A percentile compares a stretch with the other conserved stretches of the same genome.
phyloP scores from a whole-genome alignment of 2,888 invertebrate species.

The Lasioglossum pauxillum region DNA sequence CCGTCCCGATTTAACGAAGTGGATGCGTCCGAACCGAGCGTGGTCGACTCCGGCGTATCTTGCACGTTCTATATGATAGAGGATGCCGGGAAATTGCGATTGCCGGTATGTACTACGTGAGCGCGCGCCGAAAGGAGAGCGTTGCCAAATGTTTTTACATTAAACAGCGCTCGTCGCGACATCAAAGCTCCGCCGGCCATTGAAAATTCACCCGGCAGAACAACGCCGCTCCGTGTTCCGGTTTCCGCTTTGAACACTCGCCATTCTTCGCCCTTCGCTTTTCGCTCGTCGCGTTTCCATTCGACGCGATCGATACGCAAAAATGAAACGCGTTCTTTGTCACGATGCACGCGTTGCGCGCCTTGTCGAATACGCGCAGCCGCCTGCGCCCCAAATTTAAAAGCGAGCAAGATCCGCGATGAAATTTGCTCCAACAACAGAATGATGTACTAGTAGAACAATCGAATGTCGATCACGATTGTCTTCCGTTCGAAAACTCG shows the following conservation, averaged over 20 bases:
- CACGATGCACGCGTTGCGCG: neutral
- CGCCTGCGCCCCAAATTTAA: neutral
- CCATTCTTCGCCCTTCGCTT: neutral
- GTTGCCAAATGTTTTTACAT: constrained; percentile 31
- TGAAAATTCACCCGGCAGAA: neutral
- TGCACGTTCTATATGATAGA: neutral
- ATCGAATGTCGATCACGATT: neutral
- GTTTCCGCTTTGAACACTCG: neutral
- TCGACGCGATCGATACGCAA: neutral
- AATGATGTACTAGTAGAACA: no score
- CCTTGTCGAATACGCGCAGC: no score
- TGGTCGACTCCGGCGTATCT: neutral
- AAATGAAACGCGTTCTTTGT: neutral
- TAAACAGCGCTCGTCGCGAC: constrained; percentile 13
- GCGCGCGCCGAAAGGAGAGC: constrained; percentile 9
- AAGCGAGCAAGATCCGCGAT: neutral
- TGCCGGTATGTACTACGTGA: neutral
- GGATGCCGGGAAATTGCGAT: constrained; percentile 45
- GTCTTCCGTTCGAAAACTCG: neutral
- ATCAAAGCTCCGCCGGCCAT: constrained; percentile 9
- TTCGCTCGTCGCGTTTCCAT: neutral
- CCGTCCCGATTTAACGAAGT: neutral
- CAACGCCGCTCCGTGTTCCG: neutral
- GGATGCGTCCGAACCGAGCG: constrained; percentile 29
- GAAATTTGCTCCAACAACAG: neutral